phyloP scores from a whole-genome alignment of 64 coral and sea anemone species.

The Stichodactyla helianthus region DNA sequence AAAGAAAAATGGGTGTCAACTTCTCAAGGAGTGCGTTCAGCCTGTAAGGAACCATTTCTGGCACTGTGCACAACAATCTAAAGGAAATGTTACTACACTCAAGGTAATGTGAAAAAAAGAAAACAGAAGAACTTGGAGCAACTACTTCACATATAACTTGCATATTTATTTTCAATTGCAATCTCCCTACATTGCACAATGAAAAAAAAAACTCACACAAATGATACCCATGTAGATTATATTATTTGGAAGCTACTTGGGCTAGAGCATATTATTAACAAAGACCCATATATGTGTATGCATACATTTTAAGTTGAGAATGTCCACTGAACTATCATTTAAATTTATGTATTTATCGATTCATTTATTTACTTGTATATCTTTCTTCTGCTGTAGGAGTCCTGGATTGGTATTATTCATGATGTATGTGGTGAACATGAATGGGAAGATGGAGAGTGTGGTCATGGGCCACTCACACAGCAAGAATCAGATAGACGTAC shows the following conservation, averaged over 20 bases:
- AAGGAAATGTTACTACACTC: slow-evolving; percentile 21
- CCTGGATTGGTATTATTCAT: background rate
- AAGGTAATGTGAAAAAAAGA: slow-evolving; percentile 36
- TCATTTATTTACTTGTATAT: background rate
- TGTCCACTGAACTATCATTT: too few relatives aligned
- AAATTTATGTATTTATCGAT: background rate
- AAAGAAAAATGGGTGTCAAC: slow-evolving; percentile 34
- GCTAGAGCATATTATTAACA: too few relatives aligned
- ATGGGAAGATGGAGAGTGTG: slow-evolving; percentile 5
- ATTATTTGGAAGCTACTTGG: too few relatives aligned
- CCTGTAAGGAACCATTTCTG: slow-evolving; percentile 61
- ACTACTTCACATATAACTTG: background rate
- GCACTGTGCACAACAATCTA: slow-evolving; percentile 33
- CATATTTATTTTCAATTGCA: too few relatives aligned
- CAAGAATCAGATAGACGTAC: background rate
- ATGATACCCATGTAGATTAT: too few relatives aligned
- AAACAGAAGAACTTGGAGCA: background rate
- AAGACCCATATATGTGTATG: too few relatives aligned
- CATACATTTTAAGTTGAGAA: too few relatives aligned
- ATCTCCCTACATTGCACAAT: too few relatives aligned
- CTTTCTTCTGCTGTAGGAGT: background rate
- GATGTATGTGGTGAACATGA: slow-evolving; percentile 13
- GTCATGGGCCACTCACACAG: background rate
- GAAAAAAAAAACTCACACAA: too few relatives aligned
- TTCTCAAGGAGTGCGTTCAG: slow-evolving; percentile 29